A percentile compares a stretch with the other conserved stretches of the same genome.
Conservation (phyloP, 2,888 invertebrate genomes). For the Scaptomyza cyrtandrae region DNA sequence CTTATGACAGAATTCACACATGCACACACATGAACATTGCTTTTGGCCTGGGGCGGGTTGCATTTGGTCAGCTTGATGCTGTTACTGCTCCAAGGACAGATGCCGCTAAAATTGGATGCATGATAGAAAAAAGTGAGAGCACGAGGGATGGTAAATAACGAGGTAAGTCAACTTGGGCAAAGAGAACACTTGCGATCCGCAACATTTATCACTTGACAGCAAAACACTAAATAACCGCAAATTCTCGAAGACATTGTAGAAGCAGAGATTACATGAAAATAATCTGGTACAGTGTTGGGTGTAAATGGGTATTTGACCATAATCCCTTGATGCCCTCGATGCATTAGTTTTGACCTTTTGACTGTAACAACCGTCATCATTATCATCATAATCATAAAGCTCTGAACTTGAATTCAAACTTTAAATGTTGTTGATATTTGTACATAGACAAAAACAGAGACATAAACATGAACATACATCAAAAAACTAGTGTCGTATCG, state of each 20-base stretch:
- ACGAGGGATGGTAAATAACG: slow-evolving; percentile 12
- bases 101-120: slow-evolving; percentile 11
- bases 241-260: slow-evolving; percentile 45
- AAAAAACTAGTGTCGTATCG: slow-evolving; percentile 8
- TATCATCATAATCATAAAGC: slow-evolving; percentile 17
- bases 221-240: slow-evolving; percentile 66
- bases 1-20: slow-evolving; percentile 59
- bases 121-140: slow-evolving; percentile 5
- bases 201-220: slow-evolving; percentile 76
- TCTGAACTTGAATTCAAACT: background rate
- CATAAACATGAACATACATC: background rate
- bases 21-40: slow-evolving; percentile 11
- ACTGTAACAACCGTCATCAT: slow-evolving; percentile 59
- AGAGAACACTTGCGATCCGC: slow-evolving; percentile 58
- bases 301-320: background rate
- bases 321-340: background rate
- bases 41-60: slow-evolving; percentile 23
- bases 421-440: background rate
- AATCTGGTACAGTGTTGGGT: background rate
- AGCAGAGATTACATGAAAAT: slow-evolving; percentile 15
- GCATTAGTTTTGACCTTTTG: slow-evolving; percentile 14
- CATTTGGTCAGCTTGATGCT: slow-evolving; percentile 41
- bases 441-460: slow-evolving; percentile 1
- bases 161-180: slow-evolving; percentile 38
- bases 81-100: slow-evolving; percentile 15